Base-by-base conservation (phyloP, 2,113 vertebrate genomes). In the western clawed frog (Xenopus tropicalis) region DNA sequence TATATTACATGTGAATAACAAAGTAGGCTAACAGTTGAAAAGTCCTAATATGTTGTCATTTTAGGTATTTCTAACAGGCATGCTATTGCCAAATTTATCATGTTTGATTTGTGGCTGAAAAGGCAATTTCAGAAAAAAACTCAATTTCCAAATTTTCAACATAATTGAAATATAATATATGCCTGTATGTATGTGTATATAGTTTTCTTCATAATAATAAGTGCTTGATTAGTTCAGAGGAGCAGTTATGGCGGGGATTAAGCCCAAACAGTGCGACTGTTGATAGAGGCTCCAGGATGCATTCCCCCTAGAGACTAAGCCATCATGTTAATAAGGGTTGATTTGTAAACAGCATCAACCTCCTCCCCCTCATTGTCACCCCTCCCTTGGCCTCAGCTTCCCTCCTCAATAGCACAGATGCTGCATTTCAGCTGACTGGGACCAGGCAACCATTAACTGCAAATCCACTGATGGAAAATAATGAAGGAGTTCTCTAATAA, bases 381-480 rank as follows among this genome's bases (percentile, higher is more conserved):
- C 81, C 84, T 69, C 78, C 83, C 84, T 86, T 78, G 83, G 81
- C 83, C 87, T 88, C 84, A 80, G 82, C 86, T 88, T 88, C 80
- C 80, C 85, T 81, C 77, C 84, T 91, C 87, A 88, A 81, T 86
- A 85, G 90, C 90, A 87, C 91, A 93, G 90, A 92, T 92, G 91
- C 84, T 81, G 90, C 90, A 89, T 91, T 92, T 86, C 89, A 85
- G 85, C 83, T 56, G 83, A 78, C 83, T 79, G 77, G 81, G 82
- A 79, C 85, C 85, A 73, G 81, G 89, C 87, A 78, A 86, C 90
- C 88, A 91, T 92, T 91, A 92, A 85, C 86, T 86, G 87, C 87
- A 90, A 90, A 91, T 89, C 86, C 85, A 87, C 86, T 83, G 85
- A 92, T 87, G 85, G 83, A 90, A 92, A 90, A 90, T 91, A 92